Conservation (phyloP, 2,113 vertebrate species). For the Hippoglossus stenolepis region DNA sequence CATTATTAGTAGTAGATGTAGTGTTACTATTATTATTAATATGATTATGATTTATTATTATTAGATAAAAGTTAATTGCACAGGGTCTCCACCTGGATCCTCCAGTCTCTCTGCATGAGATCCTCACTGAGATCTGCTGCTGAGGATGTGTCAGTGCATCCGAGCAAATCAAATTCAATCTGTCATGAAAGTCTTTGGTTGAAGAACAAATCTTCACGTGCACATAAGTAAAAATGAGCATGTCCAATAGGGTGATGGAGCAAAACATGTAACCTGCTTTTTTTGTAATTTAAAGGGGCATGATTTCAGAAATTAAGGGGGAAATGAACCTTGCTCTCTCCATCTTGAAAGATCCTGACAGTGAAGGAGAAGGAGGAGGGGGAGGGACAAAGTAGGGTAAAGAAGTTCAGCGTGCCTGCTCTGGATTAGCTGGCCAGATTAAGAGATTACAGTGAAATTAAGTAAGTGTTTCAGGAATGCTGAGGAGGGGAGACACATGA, state of each 20-base stretch:
- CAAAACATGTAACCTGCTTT: slow-evolving; percentile 4
- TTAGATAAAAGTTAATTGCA: slow-evolving; percentile 44
- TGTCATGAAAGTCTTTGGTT: slow-evolving; percentile 73
- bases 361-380: slow-evolving; percentile 50
- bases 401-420: slow-evolving; percentile 70
- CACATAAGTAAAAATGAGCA: slow-evolving; percentile 9
- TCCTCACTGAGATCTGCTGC: slow-evolving; percentile 27
- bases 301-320: background rate
- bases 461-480: slow-evolving; percentile 61
- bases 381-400: slow-evolving; percentile 66
- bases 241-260: slow-evolving; percentile 15
- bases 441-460: slow-evolving; percentile 81
- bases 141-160: slow-evolving; percentile 26
- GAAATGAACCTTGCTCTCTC: background rate
- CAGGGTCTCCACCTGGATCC: slow-evolving; percentile 30
- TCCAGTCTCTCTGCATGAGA: slow-evolving; percentile 36
- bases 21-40: background rate
- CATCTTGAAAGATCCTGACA: background rate
- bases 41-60: background rate
- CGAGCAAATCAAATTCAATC: slow-evolving; percentile 30
- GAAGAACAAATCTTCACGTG: slow-evolving; percentile 53
- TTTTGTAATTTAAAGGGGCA: slow-evolving; percentile 4
- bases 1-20: slow-evolving; percentile 7
- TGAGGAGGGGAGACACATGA: slow-evolving; percentile 43
- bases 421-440: slow-evolving; percentile 82